phyloP scores from a whole-genome alignment of 35 echinoderm and acorn worm species.

The Hemicentrotus pulcherrimus region DNA sequence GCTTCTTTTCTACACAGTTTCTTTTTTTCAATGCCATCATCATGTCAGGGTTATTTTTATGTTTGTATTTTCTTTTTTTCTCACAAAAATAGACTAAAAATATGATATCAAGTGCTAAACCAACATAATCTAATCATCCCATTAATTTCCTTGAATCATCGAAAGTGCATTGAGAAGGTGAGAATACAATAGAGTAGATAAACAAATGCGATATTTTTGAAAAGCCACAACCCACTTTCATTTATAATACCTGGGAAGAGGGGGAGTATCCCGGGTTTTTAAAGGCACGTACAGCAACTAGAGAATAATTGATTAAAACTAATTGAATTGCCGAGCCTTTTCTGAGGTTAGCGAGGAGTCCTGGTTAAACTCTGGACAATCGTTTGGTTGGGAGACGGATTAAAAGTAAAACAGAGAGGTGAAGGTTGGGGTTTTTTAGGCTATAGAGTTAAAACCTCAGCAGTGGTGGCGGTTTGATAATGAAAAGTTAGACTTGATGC shows the following conservation, averaged over 20 bases:
- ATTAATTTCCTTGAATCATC: not conserved
- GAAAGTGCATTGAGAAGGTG: not conserved
- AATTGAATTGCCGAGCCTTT: not conserved
- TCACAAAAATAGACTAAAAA: too few relatives aligned
- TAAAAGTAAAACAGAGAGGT: slow-evolving; percentile 13
- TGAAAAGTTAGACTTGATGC: not conserved
- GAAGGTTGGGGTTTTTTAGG: not conserved
- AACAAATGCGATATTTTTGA: not conserved
- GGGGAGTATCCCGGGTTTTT: not conserved
- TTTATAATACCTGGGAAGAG: not conserved
- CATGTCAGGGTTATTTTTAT: too few relatives aligned
- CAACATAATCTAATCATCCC: not conserved
- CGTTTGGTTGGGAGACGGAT: not conserved
- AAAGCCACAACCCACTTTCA: not conserved
- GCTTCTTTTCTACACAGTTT: too few relatives aligned
- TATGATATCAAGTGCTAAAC: too few relatives aligned
- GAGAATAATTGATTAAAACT: slow-evolving; percentile 4
- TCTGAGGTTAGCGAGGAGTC: not conserved
- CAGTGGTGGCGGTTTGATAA: not conserved
- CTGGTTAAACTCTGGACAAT: not conserved
- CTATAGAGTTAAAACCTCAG: not conserved
- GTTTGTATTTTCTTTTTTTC: too few relatives aligned
- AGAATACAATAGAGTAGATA: not conserved
- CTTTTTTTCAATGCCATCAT: too few relatives aligned
- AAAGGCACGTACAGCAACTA: not conserved